Conservation (phyloP, 1,140 invertebrate genomes). For the Heliconius nattereri region DNA sequence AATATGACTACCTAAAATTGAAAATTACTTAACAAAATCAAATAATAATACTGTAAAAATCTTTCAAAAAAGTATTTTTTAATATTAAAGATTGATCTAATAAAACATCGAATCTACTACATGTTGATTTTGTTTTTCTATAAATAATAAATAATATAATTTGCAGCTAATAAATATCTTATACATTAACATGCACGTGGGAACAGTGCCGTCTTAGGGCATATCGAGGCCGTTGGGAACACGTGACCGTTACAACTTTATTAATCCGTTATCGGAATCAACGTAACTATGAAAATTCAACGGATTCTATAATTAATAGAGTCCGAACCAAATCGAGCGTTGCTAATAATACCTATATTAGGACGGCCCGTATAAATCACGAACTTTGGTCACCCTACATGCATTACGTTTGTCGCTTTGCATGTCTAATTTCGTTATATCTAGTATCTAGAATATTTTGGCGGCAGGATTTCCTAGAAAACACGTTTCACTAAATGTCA, state of each 20-base stretch:
- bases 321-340: conserved; percentile 60
- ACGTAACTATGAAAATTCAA: conserved; percentile 18
- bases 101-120: too few relatives aligned
- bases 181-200: too few relatives aligned
- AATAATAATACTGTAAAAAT: too few relatives aligned
- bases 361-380: conserved; percentile 50
- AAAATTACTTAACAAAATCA: too few relatives aligned
- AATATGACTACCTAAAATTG: too few relatives aligned
- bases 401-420: not conserved
- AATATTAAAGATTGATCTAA: too few relatives aligned
- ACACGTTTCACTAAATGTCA: conserved; percentile 6
- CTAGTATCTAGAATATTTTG: conserved; percentile 8
- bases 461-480: conserved; percentile 4
- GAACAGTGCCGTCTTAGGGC: too few relatives aligned
- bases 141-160: too few relatives aligned
- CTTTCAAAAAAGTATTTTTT: too few relatives aligned
- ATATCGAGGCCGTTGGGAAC: too few relatives aligned
- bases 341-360: conserved; percentile 46
- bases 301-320: conserved; percentile 50
- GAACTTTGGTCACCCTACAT: conserved; percentile 35
- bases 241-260: not conserved
- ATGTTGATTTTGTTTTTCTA: too few relatives aligned
- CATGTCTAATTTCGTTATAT: not conserved
- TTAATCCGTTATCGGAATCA: not conserved
- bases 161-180: too few relatives aligned